phyloP scores from a whole-genome alignment of 1,140 invertebrate genomes.

The Zaprionus gabonicus region DNA sequence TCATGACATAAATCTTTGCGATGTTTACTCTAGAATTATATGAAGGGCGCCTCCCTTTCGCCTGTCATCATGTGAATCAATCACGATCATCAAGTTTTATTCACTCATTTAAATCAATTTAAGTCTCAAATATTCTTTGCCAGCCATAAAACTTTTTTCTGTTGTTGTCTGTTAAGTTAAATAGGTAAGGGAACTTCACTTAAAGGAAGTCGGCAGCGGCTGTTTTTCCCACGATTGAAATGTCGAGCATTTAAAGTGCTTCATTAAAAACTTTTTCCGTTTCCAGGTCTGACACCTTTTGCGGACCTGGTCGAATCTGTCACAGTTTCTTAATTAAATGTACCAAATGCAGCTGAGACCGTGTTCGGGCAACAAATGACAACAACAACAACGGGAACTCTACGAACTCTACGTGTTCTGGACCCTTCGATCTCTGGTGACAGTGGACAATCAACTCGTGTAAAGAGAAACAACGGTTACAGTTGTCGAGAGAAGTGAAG shows the following conservation, averaged over 20 bases:
- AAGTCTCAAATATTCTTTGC: not conserved
- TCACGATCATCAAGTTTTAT: not conserved
- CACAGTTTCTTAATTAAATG: constrained; percentile 55
- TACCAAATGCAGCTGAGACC: constrained; percentile 45
- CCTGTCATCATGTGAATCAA: not conserved
- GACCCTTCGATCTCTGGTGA: not conserved
- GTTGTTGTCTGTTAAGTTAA: not conserved
- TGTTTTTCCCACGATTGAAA: constrained; percentile 2
- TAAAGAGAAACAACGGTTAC: not conserved
- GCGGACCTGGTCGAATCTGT: constrained; percentile 20
- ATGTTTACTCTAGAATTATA: constrained; percentile 15
- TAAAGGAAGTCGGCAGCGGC: too few relatives aligned
- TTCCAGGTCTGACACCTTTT: constrained; percentile 1
- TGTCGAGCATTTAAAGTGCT: constrained; percentile 20
- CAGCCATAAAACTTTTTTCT: not conserved
- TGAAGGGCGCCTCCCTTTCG: not conserved
- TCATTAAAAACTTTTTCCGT: constrained; percentile 47
- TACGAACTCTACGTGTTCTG: not conserved
- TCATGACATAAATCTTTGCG: constrained; percentile 18
- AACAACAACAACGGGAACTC: not conserved
- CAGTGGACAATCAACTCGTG: not conserved
- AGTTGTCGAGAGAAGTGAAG: not conserved
- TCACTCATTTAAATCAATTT: not conserved
- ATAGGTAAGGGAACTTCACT: not conserved
- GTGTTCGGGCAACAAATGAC: not conserved